A percentile compares a stretch with the other conserved stretches of the same genome.
These are phyloP conservation scores for Epiperipatus broadwayi DNA, from an alignment of 2,888 invertebrate genomes.

Conservation along the genomic window DNA sequence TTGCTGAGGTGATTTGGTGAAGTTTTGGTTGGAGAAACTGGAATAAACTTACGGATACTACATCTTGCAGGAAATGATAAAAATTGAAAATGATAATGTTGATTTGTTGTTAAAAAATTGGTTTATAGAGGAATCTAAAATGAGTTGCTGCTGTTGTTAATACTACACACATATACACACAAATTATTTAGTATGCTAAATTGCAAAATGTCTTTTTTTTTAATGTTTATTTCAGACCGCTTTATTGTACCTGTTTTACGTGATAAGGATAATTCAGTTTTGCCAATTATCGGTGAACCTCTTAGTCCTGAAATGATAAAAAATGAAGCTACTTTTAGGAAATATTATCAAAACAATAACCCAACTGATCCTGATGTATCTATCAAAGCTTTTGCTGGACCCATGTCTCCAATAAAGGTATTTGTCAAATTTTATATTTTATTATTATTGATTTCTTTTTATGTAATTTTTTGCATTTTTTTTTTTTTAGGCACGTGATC, in stretches of 20 bases:
- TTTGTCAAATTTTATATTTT: background rate
- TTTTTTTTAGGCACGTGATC: conserved; percentile 21
- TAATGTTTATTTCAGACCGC: conserved; percentile 34
- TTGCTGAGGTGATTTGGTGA: no score
- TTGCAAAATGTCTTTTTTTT: no score
- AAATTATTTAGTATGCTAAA: no score
- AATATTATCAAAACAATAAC: conserved; percentile 15
- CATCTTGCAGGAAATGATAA: no score
- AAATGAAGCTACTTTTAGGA: conserved; percentile 7
- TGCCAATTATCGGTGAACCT: conserved; percentile 55
- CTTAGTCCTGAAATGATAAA: conserved; percentile 7
- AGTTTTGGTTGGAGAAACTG: no score
- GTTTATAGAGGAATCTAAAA: no score
- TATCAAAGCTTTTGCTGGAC: conserved; percentile 61
- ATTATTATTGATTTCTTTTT: conserved; percentile 11
- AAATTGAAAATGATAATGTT: no score
- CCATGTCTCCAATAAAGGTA: conserved; percentile 46
- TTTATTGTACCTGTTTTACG: conserved; percentile 75
- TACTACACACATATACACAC: no score
- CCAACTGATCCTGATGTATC: conserved; percentile 21
- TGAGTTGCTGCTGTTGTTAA: no score
- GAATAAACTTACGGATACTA: no score
- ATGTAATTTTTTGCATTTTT: conserved; percentile 1
- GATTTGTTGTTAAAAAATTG: no score
- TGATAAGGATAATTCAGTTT: conserved; percentile 49